These are phyloP conservation scores for Ochropleura plecta DNA, from an alignment of 2,888 invertebrate species.

Conservation along the genomic window DNA sequence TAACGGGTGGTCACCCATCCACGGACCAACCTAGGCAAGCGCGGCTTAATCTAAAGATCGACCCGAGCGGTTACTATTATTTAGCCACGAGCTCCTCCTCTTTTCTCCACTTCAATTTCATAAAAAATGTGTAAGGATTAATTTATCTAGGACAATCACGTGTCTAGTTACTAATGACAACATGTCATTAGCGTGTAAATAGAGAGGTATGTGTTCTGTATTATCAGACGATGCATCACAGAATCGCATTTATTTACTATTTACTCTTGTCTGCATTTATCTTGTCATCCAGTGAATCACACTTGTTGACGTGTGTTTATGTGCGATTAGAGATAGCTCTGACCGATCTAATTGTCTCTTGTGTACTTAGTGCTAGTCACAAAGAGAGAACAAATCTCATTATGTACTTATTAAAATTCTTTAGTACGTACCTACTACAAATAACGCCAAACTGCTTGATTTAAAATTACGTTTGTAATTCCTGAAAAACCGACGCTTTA, in stretches of 20 bases:
- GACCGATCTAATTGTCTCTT: slow-evolving; percentile 9
- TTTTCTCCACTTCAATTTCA: too few species aligned
- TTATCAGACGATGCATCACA: slow-evolving; percentile 47
- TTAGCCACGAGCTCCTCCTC: too few species aligned
- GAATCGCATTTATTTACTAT: slow-evolving; percentile 36
- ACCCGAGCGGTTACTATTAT: too few species aligned
- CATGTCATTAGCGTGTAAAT: neutral
- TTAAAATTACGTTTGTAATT: neutral
- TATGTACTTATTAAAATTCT: neutral
- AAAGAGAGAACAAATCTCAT: neutral
- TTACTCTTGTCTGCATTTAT: slow-evolving; percentile 41
- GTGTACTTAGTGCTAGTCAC: slow-evolving; percentile 10
- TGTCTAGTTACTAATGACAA: neutral
- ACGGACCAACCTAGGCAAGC: too few species aligned
- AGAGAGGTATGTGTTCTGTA: neutral
- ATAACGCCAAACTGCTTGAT: neutral
- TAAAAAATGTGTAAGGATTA: neutral
- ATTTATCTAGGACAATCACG: neutral
- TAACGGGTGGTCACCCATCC: too few species aligned
- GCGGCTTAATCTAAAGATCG: too few species aligned
- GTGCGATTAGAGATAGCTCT: slow-evolving; percentile 29
- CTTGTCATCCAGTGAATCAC: slow-evolving; percentile 46
- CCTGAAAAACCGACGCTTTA: too few species aligned
- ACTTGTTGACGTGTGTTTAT: slow-evolving; percentile 30
- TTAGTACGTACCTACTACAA: neutral